These are phyloP conservation scores for Leptarthrus brevirostris DNA, from an alignment of 2,888 invertebrate species.

Conservation along the genomic window DNA sequence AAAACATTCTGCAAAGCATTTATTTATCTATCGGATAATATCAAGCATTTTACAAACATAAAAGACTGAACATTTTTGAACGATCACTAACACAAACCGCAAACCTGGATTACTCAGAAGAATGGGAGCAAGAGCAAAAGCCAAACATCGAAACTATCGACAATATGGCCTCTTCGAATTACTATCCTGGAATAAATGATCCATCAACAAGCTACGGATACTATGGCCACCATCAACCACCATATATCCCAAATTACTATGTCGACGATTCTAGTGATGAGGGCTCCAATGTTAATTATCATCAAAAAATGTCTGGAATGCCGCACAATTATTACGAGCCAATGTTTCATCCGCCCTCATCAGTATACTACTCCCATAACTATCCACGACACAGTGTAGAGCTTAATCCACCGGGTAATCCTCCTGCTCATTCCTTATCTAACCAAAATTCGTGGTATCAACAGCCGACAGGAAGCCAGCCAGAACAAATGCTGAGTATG, in stretches of 20 bases:
- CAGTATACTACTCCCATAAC: conserved; percentile 61
- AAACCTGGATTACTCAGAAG: conserved; percentile 52
- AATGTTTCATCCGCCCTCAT: conserved; percentile 59
- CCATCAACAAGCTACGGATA: conserved; percentile 33
- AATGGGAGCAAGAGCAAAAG: conserved; percentile 51
- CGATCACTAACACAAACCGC: conserved; percentile 4
- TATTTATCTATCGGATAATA: conserved; percentile 13
- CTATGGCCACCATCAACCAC: conserved; percentile 20
- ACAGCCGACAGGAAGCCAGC: conserved; percentile 51
- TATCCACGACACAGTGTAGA: conserved; percentile 54
- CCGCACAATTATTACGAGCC: conserved; percentile 36
- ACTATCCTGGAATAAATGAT: conserved; percentile 50
- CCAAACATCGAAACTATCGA: conserved; percentile 44
- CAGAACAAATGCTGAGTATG: conserved; percentile 64
- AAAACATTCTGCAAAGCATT: conserved; percentile 22
- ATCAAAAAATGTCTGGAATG: conserved; percentile 19
- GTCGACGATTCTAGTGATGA: conserved; percentile 18
- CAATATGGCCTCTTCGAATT: conserved; percentile 48
- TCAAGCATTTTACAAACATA: not conserved
- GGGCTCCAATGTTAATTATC: not conserved
- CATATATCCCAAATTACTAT: conserved; percentile 29
- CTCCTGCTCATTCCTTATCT: conserved; percentile 12
- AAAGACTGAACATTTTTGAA: conserved; percentile 16
- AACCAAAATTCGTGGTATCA: conserved; percentile 31
- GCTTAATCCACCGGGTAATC: not conserved